Evolutionary conservation across 2,113 vertebrate genomes (phyloP), one percentile per base, ranked within the genome.

Genomic region (Peromyscus leucopus): DNA sequence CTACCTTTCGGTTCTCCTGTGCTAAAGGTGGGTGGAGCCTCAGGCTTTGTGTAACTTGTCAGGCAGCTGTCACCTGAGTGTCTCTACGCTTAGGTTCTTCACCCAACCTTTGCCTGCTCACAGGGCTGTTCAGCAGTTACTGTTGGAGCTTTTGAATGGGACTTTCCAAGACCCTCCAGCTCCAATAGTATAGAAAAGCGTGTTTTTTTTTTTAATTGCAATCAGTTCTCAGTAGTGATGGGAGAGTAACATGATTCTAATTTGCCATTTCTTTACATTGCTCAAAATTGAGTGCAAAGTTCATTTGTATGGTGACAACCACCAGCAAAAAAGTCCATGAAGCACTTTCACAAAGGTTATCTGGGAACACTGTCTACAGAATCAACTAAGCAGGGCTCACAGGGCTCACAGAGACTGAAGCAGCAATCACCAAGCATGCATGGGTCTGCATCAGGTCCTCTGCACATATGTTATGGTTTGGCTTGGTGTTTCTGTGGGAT

Each of bases 131-230:
- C 39, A 83, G 5, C 33, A 24, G 39, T 89, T 57, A 55, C 85
- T 78, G 0, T 72, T 46, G 26, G n/a, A 90, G 63, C 42, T 83
- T 24, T 36, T 6, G 74, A 92, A 90, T 87, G 22, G 36, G 0
- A 75, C 46, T 69, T 13, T 71, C 26, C 19, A 90, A 72, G 75
- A 74, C 42, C 46, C 91, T 85, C 59, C 22, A 89, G 26, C 22
- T 84, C 4, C 83, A 24, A 36, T 63, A 76, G 39, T 90, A 1
- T 90, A 1, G 26, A 86, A 92, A 1, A 42, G 5, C 0, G 78
- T 90, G 63, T 57, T 94, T 85, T 97, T 93, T 90, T 57, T 95
- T 85, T 97, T 93, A 85, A 95, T n/a, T 84, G 42, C 82, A n/a
- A 22, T 75, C 61, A 26, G 4, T 96, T 94, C 26, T 95, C 80